Evolutionary conservation across 1,140 invertebrate genomes (phyloP), one percentile per base, ranked within the genome.

Genomic region (Portunus trituberculatus): DNA sequence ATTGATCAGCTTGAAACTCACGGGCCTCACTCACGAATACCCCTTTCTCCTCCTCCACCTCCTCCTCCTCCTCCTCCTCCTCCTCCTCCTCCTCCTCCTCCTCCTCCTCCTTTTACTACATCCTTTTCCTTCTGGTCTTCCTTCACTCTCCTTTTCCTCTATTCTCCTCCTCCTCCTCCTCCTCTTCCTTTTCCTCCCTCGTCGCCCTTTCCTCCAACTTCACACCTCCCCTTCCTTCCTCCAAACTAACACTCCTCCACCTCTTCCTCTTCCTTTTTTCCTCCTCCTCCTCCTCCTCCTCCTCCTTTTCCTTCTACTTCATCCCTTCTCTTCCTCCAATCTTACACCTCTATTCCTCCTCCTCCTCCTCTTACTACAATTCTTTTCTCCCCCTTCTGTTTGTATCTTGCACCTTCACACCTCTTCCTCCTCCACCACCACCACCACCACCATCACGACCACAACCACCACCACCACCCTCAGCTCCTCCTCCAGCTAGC

Each of bases 131-230:
- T 90, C 25, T 28, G 28, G 8, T 86, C 83, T 86, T 86, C 83
- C 32, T 45, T 89, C 87, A 31, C 87, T 89, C 87, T 89, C 87
- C n/a, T 46, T 92, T 46, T 92, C 91, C 59, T 46, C 59, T 46
- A 59, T 46, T 91, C 90, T 91, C 90, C 59, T 52, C 59, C 46
- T 76, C 59, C 31, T 45, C 28, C 31, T 59, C 52, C 87, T 39
- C 87, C 46, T 45, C 46, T 14, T 88, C 46, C 28, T 88, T 4
- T n/a, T 39, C 32, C 87, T 48, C 87, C 46, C n/a, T 25, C 14
- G 39, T 29, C 16, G n/a, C 46, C 31, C 87, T 88, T 39, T 48
- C 28, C 7, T 48, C 87, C 31, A 10, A 20, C 87, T 45, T 32
- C 28, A 8, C 32, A 20, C 29, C 87, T 32, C 87, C 87, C 8